phyloP scores from a whole-genome alignment of 2,113 vertebrate species.

The Pholis gunnellus region DNA sequence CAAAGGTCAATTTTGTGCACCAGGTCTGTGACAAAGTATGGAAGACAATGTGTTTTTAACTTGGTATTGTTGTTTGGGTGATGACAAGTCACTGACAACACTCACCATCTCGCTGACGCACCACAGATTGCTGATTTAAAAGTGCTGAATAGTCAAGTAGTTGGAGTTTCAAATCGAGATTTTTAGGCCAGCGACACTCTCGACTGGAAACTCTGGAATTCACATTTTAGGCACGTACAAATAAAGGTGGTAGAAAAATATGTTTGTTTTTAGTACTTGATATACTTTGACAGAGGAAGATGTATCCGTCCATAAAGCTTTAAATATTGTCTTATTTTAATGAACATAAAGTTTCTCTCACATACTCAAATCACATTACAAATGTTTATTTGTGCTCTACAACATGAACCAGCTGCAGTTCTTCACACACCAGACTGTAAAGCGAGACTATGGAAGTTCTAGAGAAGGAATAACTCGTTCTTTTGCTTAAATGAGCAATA shows the following conservation, averaged over 20 bases:
- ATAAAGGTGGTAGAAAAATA: constrained; percentile 45
- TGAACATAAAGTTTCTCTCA: neutral
- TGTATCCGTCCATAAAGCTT: neutral
- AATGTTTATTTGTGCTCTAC: constrained; percentile 5
- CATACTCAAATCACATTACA: neutral
- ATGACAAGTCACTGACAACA: neutral
- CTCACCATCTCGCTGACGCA: neutral
- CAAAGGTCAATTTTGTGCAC: neutral
- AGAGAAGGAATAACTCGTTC: neutral
- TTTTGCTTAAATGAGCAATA: neutral
- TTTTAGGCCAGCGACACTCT: neutral
- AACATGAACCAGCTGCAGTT: neutral
- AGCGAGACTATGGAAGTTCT: neutral
- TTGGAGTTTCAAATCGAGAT: neutral
- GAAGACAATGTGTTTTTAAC: neutral
- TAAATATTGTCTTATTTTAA: neutral
- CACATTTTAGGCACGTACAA: constrained; percentile 37
- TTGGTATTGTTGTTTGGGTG: neutral
- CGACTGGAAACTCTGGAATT: constrained; percentile 43
- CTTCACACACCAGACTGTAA: constrained; percentile 2
- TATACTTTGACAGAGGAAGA: neutral
- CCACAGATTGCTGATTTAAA: constrained; percentile 32
- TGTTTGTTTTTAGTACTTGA: neutral
- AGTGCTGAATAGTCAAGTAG: constrained; percentile 32
- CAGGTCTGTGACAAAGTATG: neutral